Evolutionary conservation across 2,113 vertebrate species (phyloP), one percentile per base, ranked within the genome.

Genomic region (Hydrolagus affinis): DNA sequence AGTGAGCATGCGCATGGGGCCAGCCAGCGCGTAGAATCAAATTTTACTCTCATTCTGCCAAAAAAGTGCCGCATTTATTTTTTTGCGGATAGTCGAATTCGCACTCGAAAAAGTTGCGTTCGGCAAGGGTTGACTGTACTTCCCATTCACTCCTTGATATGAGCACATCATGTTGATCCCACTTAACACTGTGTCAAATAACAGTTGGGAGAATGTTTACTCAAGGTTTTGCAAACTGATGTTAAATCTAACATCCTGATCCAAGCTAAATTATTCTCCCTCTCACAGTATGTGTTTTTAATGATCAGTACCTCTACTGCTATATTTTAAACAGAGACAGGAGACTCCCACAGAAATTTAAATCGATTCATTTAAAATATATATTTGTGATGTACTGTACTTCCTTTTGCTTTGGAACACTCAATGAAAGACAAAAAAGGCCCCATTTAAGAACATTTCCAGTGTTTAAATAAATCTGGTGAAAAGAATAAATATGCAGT

Each of bases 391-490:
- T 56, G 8, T 19, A 21, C 0, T 56, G 8, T 19, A 21, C 0
- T 66, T 44, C 44, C 44, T 66, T 30, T 32, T 30, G 62, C 15
- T 83, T 21, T 32, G 30, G 19, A 80, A 28, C 30, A 30, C 78
- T 83, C 64, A 62, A 28, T 80, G 76, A n/a, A 25, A 62, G 62
- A 80, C 62, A 80, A 80, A 80, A 83, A 9, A 3, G 12, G 25
- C 1, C 10, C 25, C 66, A 28, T 8, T 68, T 44, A 15, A 25
- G 66, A 80, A 21, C 25, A 83, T 68, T 68, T 66, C 59, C 8
- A 6, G 30, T 30, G 23, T 56, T 56, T 74, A 74, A 8, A 15
- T 2, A 83, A 15, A 66, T 83, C 19, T 8, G 62, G 23, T 78
- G 60, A 8, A 14, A 25, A 62, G 60, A 9, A 68, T 83, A n/a